phyloP scores from a whole-genome alignment of 2,113 vertebrate genomes.

The Peucedramus taeniatus region DNA sequence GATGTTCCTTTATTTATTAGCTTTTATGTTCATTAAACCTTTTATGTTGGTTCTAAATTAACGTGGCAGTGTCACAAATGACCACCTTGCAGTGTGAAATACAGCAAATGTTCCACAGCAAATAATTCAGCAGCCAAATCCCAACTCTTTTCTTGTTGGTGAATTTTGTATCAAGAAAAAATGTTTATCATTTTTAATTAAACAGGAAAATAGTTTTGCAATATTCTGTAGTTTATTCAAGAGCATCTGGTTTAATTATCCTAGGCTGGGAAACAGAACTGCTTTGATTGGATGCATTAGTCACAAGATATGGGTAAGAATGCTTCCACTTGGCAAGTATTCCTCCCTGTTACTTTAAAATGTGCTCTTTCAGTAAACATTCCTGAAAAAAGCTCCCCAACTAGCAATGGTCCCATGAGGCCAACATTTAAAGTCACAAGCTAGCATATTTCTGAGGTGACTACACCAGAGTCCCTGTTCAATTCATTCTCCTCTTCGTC shows the following conservation, averaged over 20 bases:
- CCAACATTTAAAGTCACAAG: neutral
- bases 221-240: slow-evolving; percentile 20
- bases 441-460: neutral
- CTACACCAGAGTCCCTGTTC: neutral
- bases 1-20: neutral
- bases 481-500: neutral
- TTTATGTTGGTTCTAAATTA: neutral
- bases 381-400: neutral
- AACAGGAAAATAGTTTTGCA: slow-evolving; percentile 24
- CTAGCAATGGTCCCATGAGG: neutral
- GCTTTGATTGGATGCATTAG: neutral
- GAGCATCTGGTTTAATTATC: slow-evolving; percentile 42
- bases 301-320: slow-evolving; percentile 20
- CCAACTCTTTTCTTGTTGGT: neutral
- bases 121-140: neutral
- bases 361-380: slow-evolving; percentile 17
- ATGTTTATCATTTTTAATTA: slow-evolving; percentile 37
- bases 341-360: neutral
- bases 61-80: neutral
- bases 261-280: neutral
- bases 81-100: neutral
- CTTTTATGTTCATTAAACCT: neutral
- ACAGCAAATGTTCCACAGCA: neutral
- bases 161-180: neutral
- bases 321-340: slow-evolving; percentile 9